Evolutionary conservation across 2,797 vertebrate species (phyloP).

Genomic region (Podargus strigoides): DNA sequence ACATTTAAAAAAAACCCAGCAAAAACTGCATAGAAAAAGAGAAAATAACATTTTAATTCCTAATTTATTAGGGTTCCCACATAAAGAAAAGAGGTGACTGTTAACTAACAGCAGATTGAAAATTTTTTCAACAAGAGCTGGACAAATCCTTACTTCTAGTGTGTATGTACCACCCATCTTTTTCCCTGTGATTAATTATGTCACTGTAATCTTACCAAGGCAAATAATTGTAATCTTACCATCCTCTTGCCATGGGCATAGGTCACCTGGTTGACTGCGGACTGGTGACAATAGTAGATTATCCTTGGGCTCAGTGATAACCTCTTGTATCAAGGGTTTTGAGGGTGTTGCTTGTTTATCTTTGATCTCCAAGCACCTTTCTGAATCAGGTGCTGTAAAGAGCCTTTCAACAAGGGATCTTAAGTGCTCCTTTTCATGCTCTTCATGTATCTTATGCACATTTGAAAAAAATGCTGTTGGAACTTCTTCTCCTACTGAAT

Average conservation of each 20-base stretch:
- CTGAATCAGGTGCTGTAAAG: background rate
- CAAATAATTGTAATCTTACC: background rate
- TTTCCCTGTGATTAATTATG: background rate
- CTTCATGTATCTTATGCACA: background rate
- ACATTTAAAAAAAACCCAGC: background rate
- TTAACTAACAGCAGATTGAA: background rate
- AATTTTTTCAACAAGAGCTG: background rate
- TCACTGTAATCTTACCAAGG: constrained; percentile 13
- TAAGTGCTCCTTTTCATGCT: background rate
- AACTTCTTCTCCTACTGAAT: background rate
- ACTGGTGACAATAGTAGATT: background rate
- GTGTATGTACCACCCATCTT: background rate
- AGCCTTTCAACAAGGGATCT: constrained; percentile 15
- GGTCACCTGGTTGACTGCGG: background rate
- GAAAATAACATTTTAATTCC: background rate
- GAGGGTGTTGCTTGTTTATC: background rate
- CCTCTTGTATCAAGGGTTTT: constrained; percentile 62
- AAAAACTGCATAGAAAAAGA: background rate
- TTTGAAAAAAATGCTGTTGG: constrained; percentile 43
- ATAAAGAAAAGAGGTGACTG: background rate
- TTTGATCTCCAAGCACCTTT: background rate
- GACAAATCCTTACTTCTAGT: background rate
- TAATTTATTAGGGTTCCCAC: background rate
- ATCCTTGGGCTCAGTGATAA: background rate
- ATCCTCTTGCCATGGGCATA: background rate